Base-by-base conservation (phyloP, 2,113 vertebrate species). In the Athene cunicularia region DNA sequence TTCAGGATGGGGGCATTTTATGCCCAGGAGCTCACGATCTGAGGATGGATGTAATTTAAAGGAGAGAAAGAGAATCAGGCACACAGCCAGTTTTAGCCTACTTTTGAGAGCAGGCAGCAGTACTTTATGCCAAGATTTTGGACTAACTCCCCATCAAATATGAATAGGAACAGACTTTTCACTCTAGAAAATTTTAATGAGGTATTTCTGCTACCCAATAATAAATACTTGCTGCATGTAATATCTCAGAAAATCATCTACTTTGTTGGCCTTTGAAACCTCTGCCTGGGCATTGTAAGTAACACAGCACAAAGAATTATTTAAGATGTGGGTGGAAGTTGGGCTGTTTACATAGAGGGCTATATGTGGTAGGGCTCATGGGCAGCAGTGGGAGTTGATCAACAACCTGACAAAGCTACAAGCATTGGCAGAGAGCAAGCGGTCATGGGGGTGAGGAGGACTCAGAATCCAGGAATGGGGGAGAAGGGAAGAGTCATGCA, bases 381-480 rank as follows among this genome's bases (percentile, higher is more conserved):
- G n/a, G 32, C 18, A 58, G 5, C 41, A 9, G 5, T 18, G n/a
- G 20, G 37, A 66, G 14, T 13, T 67, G 72, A 67, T 45, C 33
- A 79, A n/a, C 41, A 66, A 3, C 21, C 27, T 39, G 56, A 83
- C 27, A 70, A 79, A 80, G 27, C 5, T 37, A 62, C 8, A 73
- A 80, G 26, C 9, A 5, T 5, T 63, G 32, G 9, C 37, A 74
- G 23, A 66, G 24, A 28, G 5, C 68, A 26, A 56, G 14, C 0
- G 1, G n/a, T 52, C 39, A 17, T 2, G 6, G 37, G 27, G 33
- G 6, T 49, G 53, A 79, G 43, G 27, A 76, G 27, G 43, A 64
- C 55, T 53, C 2, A 0, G 30, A 58, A 14, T n/a, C 24, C 1
- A 0, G 6, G 4, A 37, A 7, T 9, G 11, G 6, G 13, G 8